Conservation (phyloP, 2,888 invertebrate species). For the Corythucha ciliata region DNA sequence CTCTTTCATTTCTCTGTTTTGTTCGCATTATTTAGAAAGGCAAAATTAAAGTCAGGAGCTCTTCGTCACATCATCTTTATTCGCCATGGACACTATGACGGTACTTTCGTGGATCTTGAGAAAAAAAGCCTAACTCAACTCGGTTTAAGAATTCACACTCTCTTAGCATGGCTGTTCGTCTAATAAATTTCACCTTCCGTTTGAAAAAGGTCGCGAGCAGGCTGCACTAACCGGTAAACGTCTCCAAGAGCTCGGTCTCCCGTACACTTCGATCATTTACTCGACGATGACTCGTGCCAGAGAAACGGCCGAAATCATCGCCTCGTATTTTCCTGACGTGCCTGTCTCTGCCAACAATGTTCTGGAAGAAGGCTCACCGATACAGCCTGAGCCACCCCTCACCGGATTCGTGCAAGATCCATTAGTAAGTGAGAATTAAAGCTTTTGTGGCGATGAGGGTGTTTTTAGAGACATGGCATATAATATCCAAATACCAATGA, state of each 20-base stretch:
- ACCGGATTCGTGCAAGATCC: too few relatives aligned
- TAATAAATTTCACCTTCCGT: too few relatives aligned
- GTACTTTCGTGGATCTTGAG: slow-evolving; percentile 58
- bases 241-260: slow-evolving; percentile 62
- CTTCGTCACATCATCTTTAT: slow-evolving; percentile 80
- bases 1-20: too few relatives aligned
- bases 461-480: too few relatives aligned
- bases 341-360: slow-evolving; percentile 55
- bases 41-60: too few relatives aligned
- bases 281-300: slow-evolving; percentile 92
- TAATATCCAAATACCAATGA: too few relatives aligned
- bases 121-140: slow-evolving; percentile 64
- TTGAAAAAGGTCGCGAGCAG: slow-evolving; percentile 78
- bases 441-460: too few relatives aligned
- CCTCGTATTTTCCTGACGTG: slow-evolving; percentile 53
- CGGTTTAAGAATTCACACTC: too few relatives aligned
- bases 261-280: slow-evolving; percentile 68
- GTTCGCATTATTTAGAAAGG: too few relatives aligned
- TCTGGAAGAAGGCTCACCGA: slow-evolving; percentile 87
- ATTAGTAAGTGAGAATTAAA: too few relatives aligned
- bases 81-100: slow-evolving; percentile 89
- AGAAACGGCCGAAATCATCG: slow-evolving; percentile 80
- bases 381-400: slow-evolving; percentile 91
- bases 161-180: too few relatives aligned
- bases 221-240: slow-evolving; percentile 77